These are phyloP conservation scores for Gallinago nigripennis DNA, from an alignment of 2,797 vertebrate species.

Conservation along the genomic window DNA sequence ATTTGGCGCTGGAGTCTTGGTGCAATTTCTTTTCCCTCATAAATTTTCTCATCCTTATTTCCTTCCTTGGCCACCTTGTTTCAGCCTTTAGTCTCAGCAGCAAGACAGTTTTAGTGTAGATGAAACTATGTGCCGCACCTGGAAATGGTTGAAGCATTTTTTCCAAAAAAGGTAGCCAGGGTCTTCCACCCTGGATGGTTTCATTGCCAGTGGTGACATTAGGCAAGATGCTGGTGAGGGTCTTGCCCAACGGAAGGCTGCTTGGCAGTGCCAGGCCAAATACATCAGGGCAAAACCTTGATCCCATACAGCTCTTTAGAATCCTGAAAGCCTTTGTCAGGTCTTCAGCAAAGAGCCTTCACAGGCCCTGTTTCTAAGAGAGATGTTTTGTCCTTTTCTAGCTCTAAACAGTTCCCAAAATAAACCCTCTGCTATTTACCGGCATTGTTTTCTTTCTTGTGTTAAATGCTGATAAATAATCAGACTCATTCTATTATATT, in stretches of 20 bases:
- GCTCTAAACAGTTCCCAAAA: constrained; percentile 24
- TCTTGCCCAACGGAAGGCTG: background rate
- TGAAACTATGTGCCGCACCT: rapidly evolving
- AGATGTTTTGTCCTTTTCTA: constrained; percentile 17
- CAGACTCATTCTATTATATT: constrained; percentile 47
- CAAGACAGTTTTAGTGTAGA: background rate
- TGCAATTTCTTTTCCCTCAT: background rate
- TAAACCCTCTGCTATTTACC: constrained; percentile 34
- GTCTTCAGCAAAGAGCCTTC: background rate
- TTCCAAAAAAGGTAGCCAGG: background rate
- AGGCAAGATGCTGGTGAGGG: background rate
- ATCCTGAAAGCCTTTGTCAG: background rate
- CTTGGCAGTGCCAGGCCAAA: background rate
- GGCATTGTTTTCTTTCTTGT: constrained; percentile 40
- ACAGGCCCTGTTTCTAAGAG: background rate
- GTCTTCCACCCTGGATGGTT: background rate
- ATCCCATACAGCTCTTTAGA: background rate
- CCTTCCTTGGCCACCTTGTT: background rate
- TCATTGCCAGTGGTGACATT: background rate
- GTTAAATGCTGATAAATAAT: constrained; percentile 62
- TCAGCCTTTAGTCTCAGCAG: background rate
- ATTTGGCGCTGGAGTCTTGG: background rate
- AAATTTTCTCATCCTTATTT: background rate
- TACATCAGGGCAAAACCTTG: background rate
- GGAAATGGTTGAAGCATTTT: background rate